phyloP scores from a whole-genome alignment of 2,113 vertebrate genomes.

The Anolis carolinensis region DNA sequence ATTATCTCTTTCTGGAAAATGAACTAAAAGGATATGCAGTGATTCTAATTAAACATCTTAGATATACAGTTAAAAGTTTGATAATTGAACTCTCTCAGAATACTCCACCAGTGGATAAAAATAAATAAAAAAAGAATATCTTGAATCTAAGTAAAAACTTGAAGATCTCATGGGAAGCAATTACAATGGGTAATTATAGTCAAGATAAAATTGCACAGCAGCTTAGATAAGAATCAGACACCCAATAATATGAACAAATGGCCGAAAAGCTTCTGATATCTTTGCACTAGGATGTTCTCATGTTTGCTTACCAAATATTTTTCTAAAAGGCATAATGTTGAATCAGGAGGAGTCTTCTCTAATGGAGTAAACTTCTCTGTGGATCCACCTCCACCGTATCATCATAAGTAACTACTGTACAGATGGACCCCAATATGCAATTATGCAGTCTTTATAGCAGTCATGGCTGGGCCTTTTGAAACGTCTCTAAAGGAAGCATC shows the following conservation, averaged over 20 bases:
- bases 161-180: slow-evolving; percentile 46
- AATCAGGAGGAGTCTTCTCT: not conserved
- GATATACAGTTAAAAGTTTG: not conserved
- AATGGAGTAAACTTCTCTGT: not conserved
- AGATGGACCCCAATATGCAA: too few species aligned
- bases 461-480: too few species aligned
- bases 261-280: not conserved
- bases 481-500: too few species aligned
- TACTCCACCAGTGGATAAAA: slow-evolving; percentile 22
- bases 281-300: not conserved
- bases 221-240: slow-evolving; percentile 46
- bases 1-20: slow-evolving; percentile 2
- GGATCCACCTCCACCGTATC: not conserved
- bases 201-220: slow-evolving; percentile 17
- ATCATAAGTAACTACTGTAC: not conserved
- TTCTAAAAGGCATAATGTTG: not conserved
- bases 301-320: not conserved
- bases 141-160: slow-evolving; percentile 36
- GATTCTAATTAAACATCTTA: slow-evolving; percentile 15
- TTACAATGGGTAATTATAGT: slow-evolving; percentile 49
- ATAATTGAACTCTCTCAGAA: not conserved
- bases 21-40: not conserved
- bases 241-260: slow-evolving; percentile 39
- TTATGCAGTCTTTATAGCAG: too few species aligned
- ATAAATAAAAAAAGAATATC: slow-evolving; percentile 21